Conservation (phyloP, 2,888 invertebrate genomes). For the Azorinus chamasolen region DNA sequence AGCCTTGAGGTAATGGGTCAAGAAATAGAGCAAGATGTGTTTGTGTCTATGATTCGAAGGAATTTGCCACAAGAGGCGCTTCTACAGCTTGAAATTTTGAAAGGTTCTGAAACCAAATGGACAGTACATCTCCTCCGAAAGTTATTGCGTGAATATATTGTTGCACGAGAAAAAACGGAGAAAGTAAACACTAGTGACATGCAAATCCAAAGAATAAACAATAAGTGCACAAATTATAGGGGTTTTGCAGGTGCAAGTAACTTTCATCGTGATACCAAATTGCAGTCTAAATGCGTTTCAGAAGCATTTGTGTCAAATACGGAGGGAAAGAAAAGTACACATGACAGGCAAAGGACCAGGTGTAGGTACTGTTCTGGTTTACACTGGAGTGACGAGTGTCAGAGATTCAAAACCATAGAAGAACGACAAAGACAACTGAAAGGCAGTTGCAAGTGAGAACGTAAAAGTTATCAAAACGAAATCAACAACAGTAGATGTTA, state of each 20-base stretch:
- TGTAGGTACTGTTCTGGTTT: slow-evolving; percentile 28
- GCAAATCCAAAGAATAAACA: no score
- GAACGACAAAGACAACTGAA: slow-evolving; percentile 5
- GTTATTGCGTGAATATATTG: slow-evolving; percentile 12
- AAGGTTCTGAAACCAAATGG: slow-evolving; percentile 28
- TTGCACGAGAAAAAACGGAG: slow-evolving; percentile 16
- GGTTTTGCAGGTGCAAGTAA: no score
- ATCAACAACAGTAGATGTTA: slow-evolving; percentile 15
- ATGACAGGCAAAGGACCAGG: neutral
- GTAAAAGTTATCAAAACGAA: slow-evolving; percentile 22
- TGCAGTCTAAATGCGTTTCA: neutral
- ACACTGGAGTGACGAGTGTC: slow-evolving; percentile 27
- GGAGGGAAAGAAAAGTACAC: neutral
- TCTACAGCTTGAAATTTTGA: slow-evolving; percentile 24
- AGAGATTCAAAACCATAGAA: slow-evolving; percentile 1
- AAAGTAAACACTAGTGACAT: slow-evolving; percentile 7
- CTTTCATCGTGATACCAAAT: neutral
- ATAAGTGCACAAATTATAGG: no score
- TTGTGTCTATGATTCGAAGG: slow-evolving; percentile 30
- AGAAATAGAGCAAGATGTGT: no score
- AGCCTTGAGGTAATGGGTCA: slow-evolving; percentile 26
- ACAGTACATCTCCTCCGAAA: slow-evolving; percentile 18
- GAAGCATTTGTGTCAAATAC: neutral
- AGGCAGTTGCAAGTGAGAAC: slow-evolving; percentile 22
- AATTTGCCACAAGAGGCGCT: slow-evolving; percentile 20